Evolutionary conservation across 2,797 vertebrate species (phyloP).

Genomic region (Coilia nasus): DNA sequence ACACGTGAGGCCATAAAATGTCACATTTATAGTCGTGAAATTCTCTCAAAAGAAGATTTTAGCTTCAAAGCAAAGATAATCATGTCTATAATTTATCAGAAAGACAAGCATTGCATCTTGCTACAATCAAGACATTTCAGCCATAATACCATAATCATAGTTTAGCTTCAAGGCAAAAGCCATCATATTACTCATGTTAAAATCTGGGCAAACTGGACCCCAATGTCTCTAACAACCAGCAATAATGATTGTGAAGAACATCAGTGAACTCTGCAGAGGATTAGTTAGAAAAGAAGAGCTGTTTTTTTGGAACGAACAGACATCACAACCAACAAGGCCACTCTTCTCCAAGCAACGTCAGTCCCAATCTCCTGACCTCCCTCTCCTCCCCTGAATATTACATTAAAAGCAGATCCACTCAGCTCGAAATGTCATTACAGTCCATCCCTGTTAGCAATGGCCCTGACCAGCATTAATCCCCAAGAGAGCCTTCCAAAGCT

Average conservation of each 20-base stretch:
- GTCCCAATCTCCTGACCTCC: not conserved
- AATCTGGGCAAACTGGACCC: not conserved
- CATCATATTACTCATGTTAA: not conserved
- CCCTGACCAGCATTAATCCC: not conserved
- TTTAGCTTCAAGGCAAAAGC: not conserved
- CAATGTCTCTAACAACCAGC: not conserved
- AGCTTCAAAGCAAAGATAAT: too few relatives aligned
- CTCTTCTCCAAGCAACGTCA: not conserved
- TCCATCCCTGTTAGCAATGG: not conserved
- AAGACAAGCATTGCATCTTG: too few relatives aligned
- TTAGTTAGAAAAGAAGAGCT: not conserved
- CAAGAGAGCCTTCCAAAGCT: not conserved
- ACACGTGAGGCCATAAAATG: too few relatives aligned
- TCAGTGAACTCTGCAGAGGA: not conserved
- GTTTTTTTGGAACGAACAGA: not conserved
- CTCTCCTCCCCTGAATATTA: not conserved
- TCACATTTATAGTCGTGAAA: too few relatives aligned
- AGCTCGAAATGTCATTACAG: conserved; percentile 13
- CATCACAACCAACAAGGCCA: not conserved
- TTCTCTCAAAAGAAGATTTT: too few relatives aligned
- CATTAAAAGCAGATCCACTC: not conserved
- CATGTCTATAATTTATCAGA: too few relatives aligned
- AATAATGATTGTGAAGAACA: not conserved
- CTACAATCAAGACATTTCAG: too few relatives aligned
- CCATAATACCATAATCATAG: not conserved